Evolutionary conservation across 2,888 invertebrate species (phyloP).

Genomic region (Rhyacophila evoluta): DNA sequence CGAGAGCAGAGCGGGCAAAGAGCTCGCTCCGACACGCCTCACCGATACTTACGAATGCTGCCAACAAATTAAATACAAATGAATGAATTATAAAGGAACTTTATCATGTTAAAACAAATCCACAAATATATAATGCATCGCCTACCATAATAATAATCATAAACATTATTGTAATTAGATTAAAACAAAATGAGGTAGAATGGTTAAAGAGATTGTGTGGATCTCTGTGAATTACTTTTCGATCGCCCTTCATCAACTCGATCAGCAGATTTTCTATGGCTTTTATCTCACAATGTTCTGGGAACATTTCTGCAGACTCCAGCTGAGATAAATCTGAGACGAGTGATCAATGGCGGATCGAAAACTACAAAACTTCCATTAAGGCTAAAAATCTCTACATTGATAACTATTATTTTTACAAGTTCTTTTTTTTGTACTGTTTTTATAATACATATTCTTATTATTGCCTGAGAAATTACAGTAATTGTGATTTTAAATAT

Average conservation of each 20-base stretch:
- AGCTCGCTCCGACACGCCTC: conserved; percentile 47
- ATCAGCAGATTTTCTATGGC: conserved; percentile 45
- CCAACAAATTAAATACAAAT: conserved; percentile 44
- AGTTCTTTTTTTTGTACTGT: conserved; percentile 50
- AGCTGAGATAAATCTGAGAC: conserved; percentile 55
- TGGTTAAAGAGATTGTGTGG: conserved; percentile 54
- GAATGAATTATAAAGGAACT: conserved; percentile 53
- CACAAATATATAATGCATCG: conserved; percentile 54
- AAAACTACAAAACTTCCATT: conserved; percentile 37
- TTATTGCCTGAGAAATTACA: conserved; percentile 52
- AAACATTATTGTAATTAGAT: conserved; percentile 50
- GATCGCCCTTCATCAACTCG: conserved; percentile 36
- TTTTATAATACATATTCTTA: conserved; percentile 49
- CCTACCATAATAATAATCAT: conserved; percentile 50
- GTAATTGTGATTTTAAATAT: conserved; percentile 29
- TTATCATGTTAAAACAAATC: conserved; percentile 45
- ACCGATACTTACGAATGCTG: conserved; percentile 51
- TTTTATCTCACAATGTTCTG: conserved; percentile 49
- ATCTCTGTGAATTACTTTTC: conserved; percentile 47
- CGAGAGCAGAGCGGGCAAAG: conserved; percentile 45
- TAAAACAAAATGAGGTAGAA: conserved; percentile 54
- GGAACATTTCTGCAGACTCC: conserved; percentile 69
- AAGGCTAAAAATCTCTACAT: conserved; percentile 45
- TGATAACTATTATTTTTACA: conserved; percentile 40
- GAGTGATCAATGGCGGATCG: background rate